A percentile compares a stretch with the other conserved stretches of the same genome.
These are phyloP conservation scores for Leptinotarsa defecta DNA, from an alignment of 1,140 invertebrate species.

Conservation along the genomic window DNA sequence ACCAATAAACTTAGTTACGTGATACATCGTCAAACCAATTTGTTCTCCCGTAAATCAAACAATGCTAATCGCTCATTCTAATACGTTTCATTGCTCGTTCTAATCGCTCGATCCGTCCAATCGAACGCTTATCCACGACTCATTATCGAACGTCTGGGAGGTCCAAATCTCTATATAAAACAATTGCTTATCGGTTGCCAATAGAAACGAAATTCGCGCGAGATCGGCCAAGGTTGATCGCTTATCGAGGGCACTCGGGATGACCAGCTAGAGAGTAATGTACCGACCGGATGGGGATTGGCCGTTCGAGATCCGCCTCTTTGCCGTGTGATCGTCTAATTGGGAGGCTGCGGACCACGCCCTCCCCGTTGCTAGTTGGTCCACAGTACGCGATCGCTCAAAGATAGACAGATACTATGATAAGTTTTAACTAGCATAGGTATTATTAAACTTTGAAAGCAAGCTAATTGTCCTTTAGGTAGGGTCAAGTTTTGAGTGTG, in stretches of 20 bases:
- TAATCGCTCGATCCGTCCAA: conserved; percentile 5
- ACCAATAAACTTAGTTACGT: background rate
- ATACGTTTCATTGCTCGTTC: background rate
- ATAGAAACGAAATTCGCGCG: conserved; percentile 16
- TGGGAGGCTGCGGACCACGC: conserved; percentile 35
- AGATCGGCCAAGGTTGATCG: conserved; percentile 1
- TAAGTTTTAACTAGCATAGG: background rate
- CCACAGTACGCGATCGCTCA: conserved; percentile 25
- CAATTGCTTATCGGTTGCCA: conserved; percentile 19
- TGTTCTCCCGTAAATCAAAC: no score
- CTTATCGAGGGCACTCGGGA: background rate
- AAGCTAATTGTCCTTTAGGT: no score
- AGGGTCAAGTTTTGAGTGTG: no score
- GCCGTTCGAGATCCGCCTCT: conserved; percentile 39
- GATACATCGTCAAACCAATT: no score
- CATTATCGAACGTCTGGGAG: background rate
- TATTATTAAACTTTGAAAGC: background rate
- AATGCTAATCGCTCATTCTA: no score
- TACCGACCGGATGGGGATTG: conserved; percentile 35
- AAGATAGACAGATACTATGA: background rate
- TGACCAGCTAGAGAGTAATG: conserved; percentile 22
- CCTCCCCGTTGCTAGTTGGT: conserved; percentile 36
- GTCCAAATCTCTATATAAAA: conserved; percentile 2
- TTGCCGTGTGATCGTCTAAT: conserved; percentile 31
- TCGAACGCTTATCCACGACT: background rate